These are phyloP conservation scores for Pseudomugil gertrudae DNA, from an alignment of 2,797 vertebrate genomes.

Conservation along the genomic window DNA sequence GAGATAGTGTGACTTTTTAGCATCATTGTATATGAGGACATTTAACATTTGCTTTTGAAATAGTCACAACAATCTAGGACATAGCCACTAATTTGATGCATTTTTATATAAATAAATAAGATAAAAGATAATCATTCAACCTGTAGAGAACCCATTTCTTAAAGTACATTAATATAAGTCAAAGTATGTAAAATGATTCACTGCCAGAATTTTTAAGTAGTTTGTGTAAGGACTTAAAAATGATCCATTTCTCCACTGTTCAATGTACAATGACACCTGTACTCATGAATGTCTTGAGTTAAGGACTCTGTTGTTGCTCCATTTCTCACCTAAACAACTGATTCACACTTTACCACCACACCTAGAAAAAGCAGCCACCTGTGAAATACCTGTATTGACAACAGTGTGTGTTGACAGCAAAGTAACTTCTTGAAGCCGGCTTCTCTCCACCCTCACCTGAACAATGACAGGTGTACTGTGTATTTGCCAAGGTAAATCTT, in stretches of 20 bases:
- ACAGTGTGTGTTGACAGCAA: not conserved
- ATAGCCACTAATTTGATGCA: not conserved
- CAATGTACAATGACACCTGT: not conserved
- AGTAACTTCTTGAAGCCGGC: slow-evolving; percentile 10
- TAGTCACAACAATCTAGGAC: not conserved
- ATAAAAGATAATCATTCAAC: not conserved
- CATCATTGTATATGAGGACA: slow-evolving; percentile 2
- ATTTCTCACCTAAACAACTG: slow-evolving; percentile 31
- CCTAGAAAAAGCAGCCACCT: slow-evolving; percentile 48
- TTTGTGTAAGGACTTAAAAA: slow-evolving; percentile 5
- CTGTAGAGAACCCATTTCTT: not conserved
- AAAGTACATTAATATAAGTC: not conserved
- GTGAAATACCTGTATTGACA: slow-evolving; percentile 51
- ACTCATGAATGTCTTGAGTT: slow-evolving; percentile 7
- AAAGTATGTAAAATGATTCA: slow-evolving; percentile 15
- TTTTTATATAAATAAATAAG: not conserved
- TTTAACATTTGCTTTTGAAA: not conserved
- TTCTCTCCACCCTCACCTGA: not conserved
- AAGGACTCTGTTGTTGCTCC: slow-evolving; percentile 6
- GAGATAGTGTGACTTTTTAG: not conserved
- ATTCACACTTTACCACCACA: slow-evolving; percentile 53
- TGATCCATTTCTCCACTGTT: slow-evolving; percentile 5
- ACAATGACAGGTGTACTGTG: not conserved
- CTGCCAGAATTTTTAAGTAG: slow-evolving; percentile 3
- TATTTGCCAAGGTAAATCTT: not conserved